Percentiles rank a stretch among this genome's conserved stretches.
phyloP scores from a whole-genome alignment of 2,797 vertebrate genomes.

The Leptodactylus fallax region DNA sequence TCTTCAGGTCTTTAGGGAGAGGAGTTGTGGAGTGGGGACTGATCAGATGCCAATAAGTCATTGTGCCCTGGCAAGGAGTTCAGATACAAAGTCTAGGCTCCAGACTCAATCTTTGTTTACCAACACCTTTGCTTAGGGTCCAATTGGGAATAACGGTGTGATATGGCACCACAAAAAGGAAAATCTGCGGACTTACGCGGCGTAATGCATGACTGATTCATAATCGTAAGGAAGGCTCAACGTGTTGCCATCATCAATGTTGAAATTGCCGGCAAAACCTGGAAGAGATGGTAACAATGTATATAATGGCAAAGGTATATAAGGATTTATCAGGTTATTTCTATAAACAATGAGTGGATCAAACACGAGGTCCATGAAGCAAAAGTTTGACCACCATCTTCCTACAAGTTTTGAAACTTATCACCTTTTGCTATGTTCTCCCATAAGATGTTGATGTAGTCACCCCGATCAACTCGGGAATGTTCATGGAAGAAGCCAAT shows the following conservation, averaged over 20 bases:
- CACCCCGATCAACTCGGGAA: slow-evolving; percentile 75
- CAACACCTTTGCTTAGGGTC: not conserved
- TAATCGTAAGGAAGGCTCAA: slow-evolving; percentile 28
- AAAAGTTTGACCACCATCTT: not conserved
- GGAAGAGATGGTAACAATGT: not conserved
- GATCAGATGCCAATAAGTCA: not conserved
- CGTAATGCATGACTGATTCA: not conserved
- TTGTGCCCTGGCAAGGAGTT: not conserved
- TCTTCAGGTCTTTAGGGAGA: no score
- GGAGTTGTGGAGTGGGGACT: no score
- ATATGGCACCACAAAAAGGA: no score
- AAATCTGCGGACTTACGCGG: not conserved
- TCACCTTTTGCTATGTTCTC: not conserved
- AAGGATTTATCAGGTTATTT: not conserved
- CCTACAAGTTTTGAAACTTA: not conserved
- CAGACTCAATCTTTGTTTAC: not conserved
- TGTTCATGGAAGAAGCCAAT: slow-evolving; percentile 81
- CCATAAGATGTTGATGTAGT: slow-evolving; percentile 66
- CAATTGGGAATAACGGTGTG: no score
- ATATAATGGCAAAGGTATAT: not conserved
- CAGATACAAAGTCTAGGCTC: not conserved
- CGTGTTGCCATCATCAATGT: not conserved
- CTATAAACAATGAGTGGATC: not conserved
- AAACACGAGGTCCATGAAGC: not conserved
- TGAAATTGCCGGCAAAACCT: not conserved